These are phyloP conservation scores for Dasyurus viverrinus DNA, from an alignment of 2,113 vertebrate species.

Conservation along the genomic window DNA sequence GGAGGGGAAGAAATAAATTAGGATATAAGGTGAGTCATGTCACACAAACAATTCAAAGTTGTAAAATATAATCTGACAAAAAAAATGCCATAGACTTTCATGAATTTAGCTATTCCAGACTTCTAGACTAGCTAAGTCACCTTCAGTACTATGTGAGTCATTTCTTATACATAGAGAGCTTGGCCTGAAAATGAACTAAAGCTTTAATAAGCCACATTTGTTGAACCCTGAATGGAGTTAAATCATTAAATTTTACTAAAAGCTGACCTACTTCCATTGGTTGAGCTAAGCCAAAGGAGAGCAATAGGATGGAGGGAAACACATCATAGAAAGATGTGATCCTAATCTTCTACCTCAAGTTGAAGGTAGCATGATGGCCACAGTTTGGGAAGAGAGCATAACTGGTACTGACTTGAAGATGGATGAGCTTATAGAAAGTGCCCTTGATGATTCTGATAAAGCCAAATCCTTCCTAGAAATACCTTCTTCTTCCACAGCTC, in stretches of 20 bases:
- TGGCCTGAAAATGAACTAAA: background rate
- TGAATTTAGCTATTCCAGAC: background rate
- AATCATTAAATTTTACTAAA: background rate
- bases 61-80: background rate
- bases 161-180: background rate
- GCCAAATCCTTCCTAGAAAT: constrained; percentile 79
- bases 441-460: constrained; percentile 93
- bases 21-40: background rate
- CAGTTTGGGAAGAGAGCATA: background rate
- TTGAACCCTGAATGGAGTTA: background rate
- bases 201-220: background rate
- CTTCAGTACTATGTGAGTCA: too few relatives aligned
- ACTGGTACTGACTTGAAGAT: constrained; percentile 67
- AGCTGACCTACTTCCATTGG: constrained; percentile 30
- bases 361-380: constrained; percentile 63
- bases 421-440: constrained; percentile 83
- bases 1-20: background rate
- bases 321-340: accelerated
- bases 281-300: background rate
- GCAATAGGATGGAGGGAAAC: accelerated
- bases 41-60: too few relatives aligned
- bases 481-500: constrained; percentile 65
- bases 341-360: constrained; percentile 61
- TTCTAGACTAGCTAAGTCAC: background rate
- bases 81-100: background rate